These are phyloP conservation scores for Rhizomys pruinosus DNA, from an alignment of 2,113 vertebrate species.

Conservation along the genomic window DNA sequence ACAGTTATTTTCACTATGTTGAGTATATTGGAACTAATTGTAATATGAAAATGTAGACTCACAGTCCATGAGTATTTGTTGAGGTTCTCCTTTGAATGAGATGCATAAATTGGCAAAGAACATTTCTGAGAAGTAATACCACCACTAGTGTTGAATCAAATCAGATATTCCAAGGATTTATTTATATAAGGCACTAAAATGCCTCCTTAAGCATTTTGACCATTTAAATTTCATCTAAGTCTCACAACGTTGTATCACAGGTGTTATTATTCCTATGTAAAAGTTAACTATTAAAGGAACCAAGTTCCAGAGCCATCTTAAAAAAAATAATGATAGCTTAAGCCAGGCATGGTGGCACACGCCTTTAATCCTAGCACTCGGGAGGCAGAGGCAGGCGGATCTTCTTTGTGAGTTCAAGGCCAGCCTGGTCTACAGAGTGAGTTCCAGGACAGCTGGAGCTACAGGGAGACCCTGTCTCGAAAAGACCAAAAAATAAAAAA, in stretches of 20 bases:
- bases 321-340: constrained; percentile 2
- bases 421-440: no score
- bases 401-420: no score
- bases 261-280: constrained; percentile 11
- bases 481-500: no score
- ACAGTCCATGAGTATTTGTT: not conserved
- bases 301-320: not conserved
- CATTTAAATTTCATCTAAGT: constrained; percentile 24
- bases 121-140: not conserved
- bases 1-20: not conserved
- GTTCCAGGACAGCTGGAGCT: no score
- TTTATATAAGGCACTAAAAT: constrained; percentile 2
- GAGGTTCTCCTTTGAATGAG: not conserved
- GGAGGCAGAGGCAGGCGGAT: no score
- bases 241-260: not conserved
- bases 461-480: no score
- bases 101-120: not conserved
- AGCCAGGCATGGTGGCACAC: no score
- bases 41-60: constrained; percentile 18
- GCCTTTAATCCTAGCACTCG: no score
- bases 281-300: constrained; percentile 22
- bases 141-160: not conserved
- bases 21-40: constrained; percentile 35
- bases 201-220: not conserved
- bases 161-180: not conserved